A percentile compares a stretch with the other conserved stretches of the same genome.
Evolutionary conservation across 2,888 invertebrate species (phyloP).

Genomic region (Nipponacmea schrenckii): DNA sequence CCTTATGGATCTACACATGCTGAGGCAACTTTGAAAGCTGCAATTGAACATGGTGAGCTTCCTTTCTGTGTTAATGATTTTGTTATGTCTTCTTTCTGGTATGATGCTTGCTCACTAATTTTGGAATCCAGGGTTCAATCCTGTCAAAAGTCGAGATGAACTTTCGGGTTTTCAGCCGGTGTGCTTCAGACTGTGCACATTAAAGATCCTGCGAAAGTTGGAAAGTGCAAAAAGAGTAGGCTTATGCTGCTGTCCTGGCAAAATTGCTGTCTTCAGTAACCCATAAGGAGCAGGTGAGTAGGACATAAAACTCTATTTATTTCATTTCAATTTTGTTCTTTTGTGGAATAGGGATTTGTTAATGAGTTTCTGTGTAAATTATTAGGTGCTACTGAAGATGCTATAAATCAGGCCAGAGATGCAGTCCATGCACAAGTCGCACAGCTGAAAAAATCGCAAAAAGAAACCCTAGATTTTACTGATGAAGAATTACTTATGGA

Average conservation of each 20-base stretch:
- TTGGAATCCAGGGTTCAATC: no score
- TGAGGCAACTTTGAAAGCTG: constrained; percentile 81
- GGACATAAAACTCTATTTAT: no score
- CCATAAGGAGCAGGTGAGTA: no score
- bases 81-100: neutral
- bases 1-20: constrained; percentile 92
- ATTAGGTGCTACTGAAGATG: constrained; percentile 84
- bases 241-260: no score
- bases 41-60: constrained; percentile 76
- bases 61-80: neutral
- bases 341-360: no score
- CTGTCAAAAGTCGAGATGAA: no score
- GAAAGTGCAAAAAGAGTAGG: no score
- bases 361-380: neutral
- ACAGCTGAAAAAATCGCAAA: constrained; percentile 77
- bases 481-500: constrained; percentile 84
- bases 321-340: neutral
- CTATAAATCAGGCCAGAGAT: constrained; percentile 91
- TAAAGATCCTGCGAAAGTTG: no score
- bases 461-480: constrained; percentile 76
- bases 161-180: no score
- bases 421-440: constrained; percentile 94
- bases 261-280: no score
- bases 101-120: no score
- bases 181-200: no score